Evolutionary conservation across 2,888 invertebrate genomes (phyloP).

Genomic region (Nephrotoma guestfalica): DNA sequence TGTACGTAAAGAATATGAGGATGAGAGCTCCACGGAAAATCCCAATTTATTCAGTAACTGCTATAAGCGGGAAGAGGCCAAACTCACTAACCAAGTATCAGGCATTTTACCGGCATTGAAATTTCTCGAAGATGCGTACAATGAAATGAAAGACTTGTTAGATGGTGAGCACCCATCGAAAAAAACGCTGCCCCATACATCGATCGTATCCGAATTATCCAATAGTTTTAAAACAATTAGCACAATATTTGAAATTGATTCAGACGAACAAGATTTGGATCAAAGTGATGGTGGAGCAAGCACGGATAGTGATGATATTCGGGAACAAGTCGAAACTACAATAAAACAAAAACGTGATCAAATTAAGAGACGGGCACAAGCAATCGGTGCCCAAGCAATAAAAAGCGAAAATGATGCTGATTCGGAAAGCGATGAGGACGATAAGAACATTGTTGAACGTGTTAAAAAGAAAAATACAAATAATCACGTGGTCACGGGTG

Average conservation of each 20-base stretch:
- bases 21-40: not conserved
- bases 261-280: not conserved
- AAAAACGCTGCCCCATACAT: not conserved
- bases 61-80: not conserved
- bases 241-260: not conserved
- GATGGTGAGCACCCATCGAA: not conserved
- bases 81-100: not conserved
- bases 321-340: not conserved
- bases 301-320: not conserved
- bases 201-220: not conserved
- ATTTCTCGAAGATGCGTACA: slow-evolving; percentile 12
- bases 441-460: not conserved
- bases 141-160: slow-evolving; percentile 12
- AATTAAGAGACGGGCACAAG: not conserved
- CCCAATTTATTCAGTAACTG: not conserved
- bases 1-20: not conserved
- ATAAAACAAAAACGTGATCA: not conserved
- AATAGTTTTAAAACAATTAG: not conserved
- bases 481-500: not conserved
- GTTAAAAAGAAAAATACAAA: not conserved
- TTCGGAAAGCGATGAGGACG: not conserved
- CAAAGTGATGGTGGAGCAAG: not conserved
- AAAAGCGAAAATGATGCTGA: not conserved
- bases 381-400: not conserved
- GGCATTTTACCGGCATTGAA: slow-evolving; percentile 8